Conservation (phyloP, 2,888 invertebrate species). For the Ecliptopera silaceata region DNA sequence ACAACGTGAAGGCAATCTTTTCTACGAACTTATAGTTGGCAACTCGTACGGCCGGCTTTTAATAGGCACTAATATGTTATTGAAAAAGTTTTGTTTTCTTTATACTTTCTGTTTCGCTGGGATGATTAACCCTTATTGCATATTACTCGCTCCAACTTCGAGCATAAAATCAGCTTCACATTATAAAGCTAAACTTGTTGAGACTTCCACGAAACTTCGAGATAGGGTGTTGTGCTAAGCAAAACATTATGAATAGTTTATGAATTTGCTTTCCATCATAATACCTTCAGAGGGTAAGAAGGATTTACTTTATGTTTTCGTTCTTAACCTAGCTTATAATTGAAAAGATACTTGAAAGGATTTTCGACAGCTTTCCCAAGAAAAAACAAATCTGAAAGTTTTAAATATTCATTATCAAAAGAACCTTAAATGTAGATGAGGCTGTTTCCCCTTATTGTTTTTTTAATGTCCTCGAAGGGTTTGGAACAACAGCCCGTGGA, state of each 20-base stretch:
- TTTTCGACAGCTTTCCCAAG: neutral
- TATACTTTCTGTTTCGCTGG: constrained; percentile 16
- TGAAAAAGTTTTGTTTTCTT: constrained; percentile 26
- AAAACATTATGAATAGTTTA: constrained; percentile 24
- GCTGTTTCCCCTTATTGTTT: constrained; percentile 12
- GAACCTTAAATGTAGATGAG: constrained; percentile 13
- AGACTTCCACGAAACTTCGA: constrained; percentile 21
- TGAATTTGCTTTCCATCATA: constrained; percentile 11
- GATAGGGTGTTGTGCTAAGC: constrained; percentile 18
- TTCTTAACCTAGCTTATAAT: neutral
- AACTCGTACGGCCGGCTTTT: constrained; percentile 3
- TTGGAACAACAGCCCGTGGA: constrained; percentile 17
- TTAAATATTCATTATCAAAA: neutral
- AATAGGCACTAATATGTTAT: constrained; percentile 15
- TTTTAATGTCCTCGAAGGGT: constrained; percentile 21
- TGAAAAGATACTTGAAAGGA: neutral
- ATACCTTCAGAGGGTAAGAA: constrained; percentile 2
- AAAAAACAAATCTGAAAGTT: neutral
- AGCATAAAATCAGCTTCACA: constrained; percentile 48
- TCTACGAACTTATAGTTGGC: constrained; percentile 4
- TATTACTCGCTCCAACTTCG: constrained; percentile 39
- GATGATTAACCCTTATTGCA: constrained; percentile 42
- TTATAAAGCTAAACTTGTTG: constrained; percentile 40
- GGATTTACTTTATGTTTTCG: neutral
- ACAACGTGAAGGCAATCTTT: constrained; percentile 18